A percentile compares a stretch with the other conserved stretches of the same genome.
These are phyloP conservation scores for Drosophila burlai DNA, from an alignment of 1,140 invertebrate species.

Conservation along the genomic window DNA sequence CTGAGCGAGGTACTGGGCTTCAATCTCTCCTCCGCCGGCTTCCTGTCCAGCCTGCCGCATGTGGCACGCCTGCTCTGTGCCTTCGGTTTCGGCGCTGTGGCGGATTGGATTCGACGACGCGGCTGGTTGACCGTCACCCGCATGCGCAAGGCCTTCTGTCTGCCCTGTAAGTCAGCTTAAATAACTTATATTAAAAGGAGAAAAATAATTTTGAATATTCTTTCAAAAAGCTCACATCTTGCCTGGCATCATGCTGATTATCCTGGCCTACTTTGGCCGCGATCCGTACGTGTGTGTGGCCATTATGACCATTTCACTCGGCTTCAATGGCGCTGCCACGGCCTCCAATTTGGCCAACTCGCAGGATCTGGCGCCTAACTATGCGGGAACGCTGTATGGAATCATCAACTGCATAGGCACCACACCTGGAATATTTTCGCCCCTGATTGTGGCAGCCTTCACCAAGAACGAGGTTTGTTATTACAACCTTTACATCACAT, in stretches of 20 bases:
- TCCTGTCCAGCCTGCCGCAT: conserved; percentile 90
- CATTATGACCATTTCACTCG: conserved; percentile 90
- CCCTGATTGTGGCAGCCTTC: conserved; percentile 89
- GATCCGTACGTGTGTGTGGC: conserved; percentile 88
- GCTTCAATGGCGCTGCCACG: conserved; percentile 93
- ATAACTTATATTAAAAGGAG: not conserved
- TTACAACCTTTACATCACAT: conserved; percentile 46
- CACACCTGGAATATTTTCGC: conserved; percentile 91
- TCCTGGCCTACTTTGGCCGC: conserved; percentile 89
- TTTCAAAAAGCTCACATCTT: conserved; percentile 88
- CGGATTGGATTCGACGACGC: conserved; percentile 88
- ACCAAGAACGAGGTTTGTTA: conserved; percentile 87
- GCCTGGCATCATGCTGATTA: conserved; percentile 89
- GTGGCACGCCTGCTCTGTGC: conserved; percentile 88
- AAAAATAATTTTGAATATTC: not conserved
- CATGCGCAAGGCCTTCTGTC: conserved; percentile 90
- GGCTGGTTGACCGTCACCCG: conserved; percentile 87
- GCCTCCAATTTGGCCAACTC: conserved; percentile 94
- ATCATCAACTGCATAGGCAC: conserved; percentile 91
- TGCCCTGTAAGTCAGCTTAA: conserved; percentile 88
- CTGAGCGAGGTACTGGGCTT: conserved; percentile 92
- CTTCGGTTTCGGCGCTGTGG: conserved; percentile 89
- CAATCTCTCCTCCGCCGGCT: conserved; percentile 90
- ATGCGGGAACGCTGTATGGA: conserved; percentile 91
- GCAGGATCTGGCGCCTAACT: conserved; percentile 89